These are phyloP conservation scores for Syrrhaptes paradoxus DNA, from an alignment of 2,113 vertebrate genomes.

Conservation along the genomic window DNA sequence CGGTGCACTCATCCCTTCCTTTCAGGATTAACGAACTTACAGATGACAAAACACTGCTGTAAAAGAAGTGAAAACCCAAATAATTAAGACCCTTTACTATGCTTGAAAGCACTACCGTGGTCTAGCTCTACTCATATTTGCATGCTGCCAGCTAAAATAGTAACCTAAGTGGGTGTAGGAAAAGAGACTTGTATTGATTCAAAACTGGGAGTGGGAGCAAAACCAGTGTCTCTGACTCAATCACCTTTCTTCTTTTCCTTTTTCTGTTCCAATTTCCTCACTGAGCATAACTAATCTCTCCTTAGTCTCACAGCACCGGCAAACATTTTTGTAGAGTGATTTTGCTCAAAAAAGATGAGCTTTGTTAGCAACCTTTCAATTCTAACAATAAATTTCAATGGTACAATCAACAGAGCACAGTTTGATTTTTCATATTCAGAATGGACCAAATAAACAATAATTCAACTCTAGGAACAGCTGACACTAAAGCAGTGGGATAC, in stretches of 20 bases:
- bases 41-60: neutral
- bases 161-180: neutral
- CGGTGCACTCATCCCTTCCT: neutral
- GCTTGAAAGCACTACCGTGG: neutral
- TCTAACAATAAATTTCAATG: slow-evolving; percentile 25
- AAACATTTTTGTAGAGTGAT: neutral
- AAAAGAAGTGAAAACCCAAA: neutral
- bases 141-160: neutral
- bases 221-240: neutral
- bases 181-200: neutral
- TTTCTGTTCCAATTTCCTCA: slow-evolving; percentile 6
- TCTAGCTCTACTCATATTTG: neutral
- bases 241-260: neutral
- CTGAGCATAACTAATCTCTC: neutral
- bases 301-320: neutral
- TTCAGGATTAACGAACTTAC: neutral
- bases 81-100: neutral
- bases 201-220: slow-evolving; percentile 1
- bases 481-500: slow-evolving; percentile 17
- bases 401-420: slow-evolving; percentile 29
- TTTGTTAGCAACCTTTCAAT: slow-evolving; percentile 49
- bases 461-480: neutral
- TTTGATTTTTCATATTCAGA: slow-evolving; percentile 36
- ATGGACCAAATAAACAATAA: slow-evolving; percentile 31
- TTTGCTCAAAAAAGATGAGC: slow-evolving; percentile 19